phyloP scores from a whole-genome alignment of 2,797 vertebrate genomes.

The Gymnoscopelus microlampas region DNA sequence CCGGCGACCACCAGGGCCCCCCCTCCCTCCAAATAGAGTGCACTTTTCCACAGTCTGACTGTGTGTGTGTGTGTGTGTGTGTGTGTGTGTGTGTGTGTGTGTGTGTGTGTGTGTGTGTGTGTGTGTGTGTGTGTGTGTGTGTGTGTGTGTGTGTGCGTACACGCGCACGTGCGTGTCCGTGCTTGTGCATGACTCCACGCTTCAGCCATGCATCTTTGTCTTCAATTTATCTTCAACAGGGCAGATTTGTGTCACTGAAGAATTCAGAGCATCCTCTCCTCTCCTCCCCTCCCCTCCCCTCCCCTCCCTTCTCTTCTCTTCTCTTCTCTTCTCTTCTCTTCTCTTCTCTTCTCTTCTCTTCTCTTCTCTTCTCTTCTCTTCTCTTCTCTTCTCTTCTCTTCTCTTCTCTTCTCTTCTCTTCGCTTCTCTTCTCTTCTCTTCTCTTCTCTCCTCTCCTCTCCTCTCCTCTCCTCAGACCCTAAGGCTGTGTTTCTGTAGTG shows the following conservation, averaged over 20 bases:
- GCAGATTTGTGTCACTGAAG: slow-evolving; percentile 51
- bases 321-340: too few relatives aligned
- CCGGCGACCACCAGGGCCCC: too few relatives aligned
- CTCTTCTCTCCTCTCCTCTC: too few relatives aligned
- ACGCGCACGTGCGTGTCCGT: not conserved
- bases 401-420: too few relatives aligned
- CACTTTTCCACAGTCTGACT: slow-evolving; percentile 1
- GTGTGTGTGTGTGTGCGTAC: slow-evolving; percentile 5
- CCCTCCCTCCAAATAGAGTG: not conserved
- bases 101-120: slow-evolving; percentile 12
- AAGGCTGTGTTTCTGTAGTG: too few relatives aligned
- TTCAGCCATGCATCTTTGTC: not conserved
- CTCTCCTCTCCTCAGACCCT: too few relatives aligned
- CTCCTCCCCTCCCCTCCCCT: too few relatives aligned
- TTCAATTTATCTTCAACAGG: slow-evolving; percentile 40
- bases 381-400: too few relatives aligned
- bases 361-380: too few relatives aligned
- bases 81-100: slow-evolving; percentile 51
- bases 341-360: too few relatives aligned
- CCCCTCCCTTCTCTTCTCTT: too few relatives aligned
- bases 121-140: slow-evolving; percentile 35
- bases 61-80: slow-evolving; percentile 6
- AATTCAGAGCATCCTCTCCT: slow-evolving; percentile 46
- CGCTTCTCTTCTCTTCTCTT: too few relatives aligned
- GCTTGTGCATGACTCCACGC: not conserved